Conservation (phyloP, 2,797 vertebrate species). For the Uromys caudimaculatus region DNA sequence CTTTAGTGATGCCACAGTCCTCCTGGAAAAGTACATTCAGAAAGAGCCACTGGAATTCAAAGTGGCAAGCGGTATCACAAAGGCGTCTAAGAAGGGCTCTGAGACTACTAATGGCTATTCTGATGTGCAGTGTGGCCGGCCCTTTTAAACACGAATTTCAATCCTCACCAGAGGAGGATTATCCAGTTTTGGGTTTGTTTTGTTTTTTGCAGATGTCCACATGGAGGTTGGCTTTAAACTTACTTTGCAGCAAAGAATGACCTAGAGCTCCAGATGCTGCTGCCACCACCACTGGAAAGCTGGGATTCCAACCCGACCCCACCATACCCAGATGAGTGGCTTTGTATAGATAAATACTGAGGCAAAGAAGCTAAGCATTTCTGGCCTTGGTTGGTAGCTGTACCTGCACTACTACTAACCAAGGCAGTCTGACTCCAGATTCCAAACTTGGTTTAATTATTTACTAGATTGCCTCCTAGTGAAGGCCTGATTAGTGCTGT, state of each 20-base stretch:
- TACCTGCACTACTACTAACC: background rate
- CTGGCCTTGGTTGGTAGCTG: background rate
- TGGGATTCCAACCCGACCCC: background rate
- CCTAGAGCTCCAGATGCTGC: background rate
- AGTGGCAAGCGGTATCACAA: background rate
- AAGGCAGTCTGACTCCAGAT: background rate
- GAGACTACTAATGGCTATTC: background rate
- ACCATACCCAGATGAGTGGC: background rate
- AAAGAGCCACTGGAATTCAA: background rate
- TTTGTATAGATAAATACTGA: background rate
- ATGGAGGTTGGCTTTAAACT: background rate
- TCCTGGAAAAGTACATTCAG: background rate
- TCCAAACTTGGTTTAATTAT: background rate
- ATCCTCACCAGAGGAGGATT: background rate
- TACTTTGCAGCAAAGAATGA: background rate
- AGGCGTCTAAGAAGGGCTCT: background rate
- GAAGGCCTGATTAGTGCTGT: background rate
- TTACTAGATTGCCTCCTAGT: background rate
- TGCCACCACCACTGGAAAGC: background rate
- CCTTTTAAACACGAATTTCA: background rate
- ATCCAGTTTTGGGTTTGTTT: background rate
- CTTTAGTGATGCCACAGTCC: conserved; percentile 9
- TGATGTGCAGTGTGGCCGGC: background rate
- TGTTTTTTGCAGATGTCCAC: background rate
- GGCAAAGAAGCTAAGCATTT: background rate